Evolutionary conservation across 2,113 vertebrate genomes (phyloP).

Genomic region (Macaca mulatta): DNA sequence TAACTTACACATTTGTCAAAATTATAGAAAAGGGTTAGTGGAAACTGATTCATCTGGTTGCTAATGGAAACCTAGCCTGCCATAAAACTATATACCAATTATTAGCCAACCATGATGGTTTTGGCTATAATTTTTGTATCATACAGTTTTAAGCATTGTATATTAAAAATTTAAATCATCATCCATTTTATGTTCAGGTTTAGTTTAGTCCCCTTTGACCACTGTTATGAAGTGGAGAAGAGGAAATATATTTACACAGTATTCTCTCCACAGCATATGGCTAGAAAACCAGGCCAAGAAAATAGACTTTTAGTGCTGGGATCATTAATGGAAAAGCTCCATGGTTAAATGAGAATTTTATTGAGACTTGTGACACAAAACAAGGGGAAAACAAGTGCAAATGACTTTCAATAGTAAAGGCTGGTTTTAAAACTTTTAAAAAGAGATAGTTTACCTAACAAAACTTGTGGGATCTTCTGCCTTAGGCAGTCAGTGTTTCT

Average conservation of each 20-base stretch:
- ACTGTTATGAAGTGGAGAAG: neutral
- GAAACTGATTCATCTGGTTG: too few relatives aligned
- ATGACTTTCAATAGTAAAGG: neutral
- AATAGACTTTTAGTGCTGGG: neutral
- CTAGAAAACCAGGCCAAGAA: neutral
- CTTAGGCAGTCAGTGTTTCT: neutral
- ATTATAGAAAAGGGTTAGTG: too few relatives aligned
- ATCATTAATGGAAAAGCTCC: neutral
- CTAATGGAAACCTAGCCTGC: too few relatives aligned
- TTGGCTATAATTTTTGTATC: neutral
- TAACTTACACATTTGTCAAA: too few relatives aligned
- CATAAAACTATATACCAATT: neutral
- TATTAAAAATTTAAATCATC: neutral
- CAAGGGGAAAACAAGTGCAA: neutral
- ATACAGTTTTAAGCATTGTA: slow-evolving; percentile 2
- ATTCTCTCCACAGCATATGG: neutral
- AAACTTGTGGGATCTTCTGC: neutral
- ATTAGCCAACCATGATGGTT: neutral
- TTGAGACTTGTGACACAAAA: neutral
- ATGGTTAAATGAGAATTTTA: neutral
- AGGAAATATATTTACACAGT: neutral
- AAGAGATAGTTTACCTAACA: neutral
- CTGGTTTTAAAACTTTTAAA: neutral
- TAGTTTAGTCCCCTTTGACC: neutral
- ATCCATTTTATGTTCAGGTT: neutral